These are phyloP conservation scores for Cabera pusaria DNA, from an alignment of 2,888 invertebrate genomes.

Conservation along the genomic window DNA sequence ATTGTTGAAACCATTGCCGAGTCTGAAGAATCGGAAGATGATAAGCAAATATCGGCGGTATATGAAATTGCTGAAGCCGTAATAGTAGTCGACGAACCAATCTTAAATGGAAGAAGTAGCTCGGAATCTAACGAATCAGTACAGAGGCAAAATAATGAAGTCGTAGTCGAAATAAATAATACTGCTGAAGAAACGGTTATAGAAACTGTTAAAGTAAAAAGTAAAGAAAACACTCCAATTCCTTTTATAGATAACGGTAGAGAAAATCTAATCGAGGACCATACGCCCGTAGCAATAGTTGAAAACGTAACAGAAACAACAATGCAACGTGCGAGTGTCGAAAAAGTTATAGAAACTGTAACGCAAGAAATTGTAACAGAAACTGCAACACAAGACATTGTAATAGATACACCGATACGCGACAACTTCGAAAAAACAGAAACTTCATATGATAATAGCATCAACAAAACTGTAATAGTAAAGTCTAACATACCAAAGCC, in stretches of 20 bases:
- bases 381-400: too few species aligned
- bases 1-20: constrained; percentile 43
- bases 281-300: too few species aligned
- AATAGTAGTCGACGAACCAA: constrained; percentile 1
- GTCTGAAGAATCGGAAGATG: constrained; percentile 10
- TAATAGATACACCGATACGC: too few species aligned
- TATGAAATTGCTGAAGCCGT: not conserved
- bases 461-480: constrained; percentile 25
- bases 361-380: too few species aligned
- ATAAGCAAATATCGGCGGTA: constrained; percentile 12
- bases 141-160: constrained; percentile 5
- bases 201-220: constrained; percentile 6
- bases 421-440: constrained; percentile 23
- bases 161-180: not conserved
- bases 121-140: constrained; percentile 7
- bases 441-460: constrained; percentile 25
- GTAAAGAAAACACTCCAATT: constrained; percentile 3
- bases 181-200: constrained; percentile 2
- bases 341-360: too few species aligned
- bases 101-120: constrained; percentile 1
- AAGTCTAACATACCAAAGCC: constrained; percentile 76
- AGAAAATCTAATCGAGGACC: too few species aligned
- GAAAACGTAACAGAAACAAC: too few species aligned
- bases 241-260: not conserved
- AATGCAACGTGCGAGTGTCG: too few species aligned